Conservation (phyloP, 2,113 vertebrate species). For the Leptocoma aspasia region DNA sequence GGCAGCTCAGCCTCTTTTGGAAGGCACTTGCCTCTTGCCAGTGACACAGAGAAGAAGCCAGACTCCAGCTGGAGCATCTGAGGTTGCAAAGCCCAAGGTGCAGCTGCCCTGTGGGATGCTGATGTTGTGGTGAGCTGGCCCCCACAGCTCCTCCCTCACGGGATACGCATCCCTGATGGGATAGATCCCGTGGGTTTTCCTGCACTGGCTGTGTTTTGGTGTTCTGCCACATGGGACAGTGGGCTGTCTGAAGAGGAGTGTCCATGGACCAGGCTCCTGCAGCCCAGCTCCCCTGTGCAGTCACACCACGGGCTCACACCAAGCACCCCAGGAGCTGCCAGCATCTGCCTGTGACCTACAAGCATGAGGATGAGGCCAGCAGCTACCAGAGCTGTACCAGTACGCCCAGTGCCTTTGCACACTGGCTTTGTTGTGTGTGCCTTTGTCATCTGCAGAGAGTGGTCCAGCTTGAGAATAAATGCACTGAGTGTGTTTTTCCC, state of each 20-base stretch:
- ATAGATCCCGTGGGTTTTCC: background rate
- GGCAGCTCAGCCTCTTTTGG: background rate
- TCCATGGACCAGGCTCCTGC: background rate
- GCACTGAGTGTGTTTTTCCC: background rate
- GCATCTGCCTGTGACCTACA: rapidly evolving
- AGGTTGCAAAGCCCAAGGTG: background rate
- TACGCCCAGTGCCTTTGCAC: rapidly evolving
- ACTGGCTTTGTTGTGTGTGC: rapidly evolving
- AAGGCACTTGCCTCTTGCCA: background rate
- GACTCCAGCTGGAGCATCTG: background rate
- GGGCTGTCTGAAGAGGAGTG: background rate
- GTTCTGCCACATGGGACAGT: no score
- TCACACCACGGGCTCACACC: background rate
- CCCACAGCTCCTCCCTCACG: rapidly evolving
- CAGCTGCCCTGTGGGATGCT: background rate
- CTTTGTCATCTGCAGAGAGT: background rate
- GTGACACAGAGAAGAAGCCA: background rate
- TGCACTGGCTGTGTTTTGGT: rapidly evolving
- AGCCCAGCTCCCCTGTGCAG: background rate
- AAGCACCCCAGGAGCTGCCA: background rate
- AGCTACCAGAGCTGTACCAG: background rate
- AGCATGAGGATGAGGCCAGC: background rate
- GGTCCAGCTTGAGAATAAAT: background rate
- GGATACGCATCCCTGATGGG: rapidly evolving
- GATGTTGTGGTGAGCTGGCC: background rate